A percentile compares a stretch with the other conserved stretches of the same genome.
Conservation (phyloP, 2,888 invertebrate species). For the Eulithis prunata region DNA sequence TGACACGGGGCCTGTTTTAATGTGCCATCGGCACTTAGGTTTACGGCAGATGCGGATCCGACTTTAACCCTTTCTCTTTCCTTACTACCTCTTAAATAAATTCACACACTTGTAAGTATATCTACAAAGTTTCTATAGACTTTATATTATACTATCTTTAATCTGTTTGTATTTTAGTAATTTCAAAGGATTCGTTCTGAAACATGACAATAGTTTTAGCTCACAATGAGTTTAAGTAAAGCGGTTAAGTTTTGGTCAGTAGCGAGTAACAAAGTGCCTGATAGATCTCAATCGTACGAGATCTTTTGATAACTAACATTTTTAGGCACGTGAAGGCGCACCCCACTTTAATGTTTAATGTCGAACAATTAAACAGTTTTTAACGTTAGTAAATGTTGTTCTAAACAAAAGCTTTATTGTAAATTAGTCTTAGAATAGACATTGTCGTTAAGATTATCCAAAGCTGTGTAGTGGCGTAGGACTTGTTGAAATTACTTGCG, state of each 20-base stretch:
- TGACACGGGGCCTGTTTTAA: constrained; percentile 6
- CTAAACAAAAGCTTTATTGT: constrained; percentile 80
- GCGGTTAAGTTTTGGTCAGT: constrained; percentile 39
- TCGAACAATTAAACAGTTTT: constrained; percentile 60
- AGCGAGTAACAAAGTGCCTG: constrained; percentile 41
- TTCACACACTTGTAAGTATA: neutral
- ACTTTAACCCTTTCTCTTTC: constrained; percentile 15
- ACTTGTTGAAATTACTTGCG: constrained; percentile 59
- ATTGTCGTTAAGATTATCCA: constrained; percentile 73
- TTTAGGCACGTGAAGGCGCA: constrained; percentile 46
- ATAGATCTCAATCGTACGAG: constrained; percentile 37
- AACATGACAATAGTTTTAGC: constrained; percentile 42
- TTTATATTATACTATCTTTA: neutral
- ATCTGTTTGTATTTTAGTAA: constrained; percentile 6
- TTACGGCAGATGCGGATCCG: constrained; percentile 31
- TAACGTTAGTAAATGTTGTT: constrained; percentile 80
- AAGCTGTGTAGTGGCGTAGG: constrained; percentile 76
- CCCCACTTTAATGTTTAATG: constrained; percentile 62
- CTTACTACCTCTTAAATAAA: constrained; percentile 1
- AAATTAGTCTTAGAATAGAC: constrained; percentile 77
- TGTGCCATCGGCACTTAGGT: constrained; percentile 33
- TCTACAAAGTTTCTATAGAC: neutral
- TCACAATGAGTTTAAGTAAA: constrained; percentile 37
- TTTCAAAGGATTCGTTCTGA: constrained; percentile 35
- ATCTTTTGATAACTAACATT: constrained; percentile 43